Evolutionary conservation across 2,888 invertebrate species (phyloP).

Genomic region (Belgica antarctica): DNA sequence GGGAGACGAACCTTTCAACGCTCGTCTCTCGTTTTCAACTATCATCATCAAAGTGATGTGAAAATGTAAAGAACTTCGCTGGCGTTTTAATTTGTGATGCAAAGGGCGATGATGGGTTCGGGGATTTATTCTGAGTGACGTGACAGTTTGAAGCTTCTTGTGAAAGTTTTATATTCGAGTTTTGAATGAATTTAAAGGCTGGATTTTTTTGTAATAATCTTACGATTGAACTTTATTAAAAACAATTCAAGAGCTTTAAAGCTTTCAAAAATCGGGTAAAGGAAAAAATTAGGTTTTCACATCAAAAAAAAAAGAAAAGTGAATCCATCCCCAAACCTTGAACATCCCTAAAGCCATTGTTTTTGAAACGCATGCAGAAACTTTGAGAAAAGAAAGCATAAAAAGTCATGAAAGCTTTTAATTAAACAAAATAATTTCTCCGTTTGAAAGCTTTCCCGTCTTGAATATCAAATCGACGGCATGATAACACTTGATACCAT

Average conservation of each 20-base stretch:
- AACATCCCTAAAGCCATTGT: background rate
- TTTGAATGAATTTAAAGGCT: no score
- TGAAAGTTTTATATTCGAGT: no score
- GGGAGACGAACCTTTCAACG: no score
- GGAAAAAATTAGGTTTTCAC: no score
- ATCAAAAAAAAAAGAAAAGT: no score
- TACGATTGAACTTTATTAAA: no score
- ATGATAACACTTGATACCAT: background rate
- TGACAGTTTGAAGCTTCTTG: background rate
- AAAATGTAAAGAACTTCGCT: background rate
- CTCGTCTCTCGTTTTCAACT: no score
- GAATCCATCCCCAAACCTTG: background rate
- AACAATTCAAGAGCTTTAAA: no score
- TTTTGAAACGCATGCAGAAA: background rate
- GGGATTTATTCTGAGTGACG: no score
- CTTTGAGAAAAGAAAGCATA: background rate
- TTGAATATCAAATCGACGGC: constrained; percentile 13
- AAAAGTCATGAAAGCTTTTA: constrained; percentile 12
- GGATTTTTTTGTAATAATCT: no score
- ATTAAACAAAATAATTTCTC: constrained; percentile 27
- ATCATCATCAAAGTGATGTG: constrained; percentile 1
- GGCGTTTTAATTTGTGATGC: background rate
- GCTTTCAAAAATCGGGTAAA: no score
- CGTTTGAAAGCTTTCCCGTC: background rate
- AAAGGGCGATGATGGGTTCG: background rate